Percentiles rank a stretch among this genome's conserved stretches.
Evolutionary conservation across 2,888 invertebrate genomes (phyloP).

Genomic region (Trachelus tabidus): DNA sequence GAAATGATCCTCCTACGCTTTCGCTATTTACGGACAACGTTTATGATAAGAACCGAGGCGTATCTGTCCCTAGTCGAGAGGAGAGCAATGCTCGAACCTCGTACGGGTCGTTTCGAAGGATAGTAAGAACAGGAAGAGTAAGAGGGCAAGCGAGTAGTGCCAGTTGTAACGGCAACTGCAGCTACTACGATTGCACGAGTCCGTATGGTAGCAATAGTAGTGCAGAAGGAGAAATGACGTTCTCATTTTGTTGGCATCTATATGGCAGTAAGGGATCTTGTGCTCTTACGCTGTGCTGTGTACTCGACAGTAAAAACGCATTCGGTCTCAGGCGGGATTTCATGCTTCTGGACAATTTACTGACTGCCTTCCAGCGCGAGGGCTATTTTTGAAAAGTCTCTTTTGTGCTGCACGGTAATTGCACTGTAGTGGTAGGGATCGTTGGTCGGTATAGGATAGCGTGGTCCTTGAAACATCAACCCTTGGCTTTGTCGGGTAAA

Average conservation of each 20-base stretch:
- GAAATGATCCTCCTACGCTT: not conserved
- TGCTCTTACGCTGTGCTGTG: not conserved
- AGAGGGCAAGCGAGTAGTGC: not conserved
- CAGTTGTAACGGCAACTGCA: not conserved
- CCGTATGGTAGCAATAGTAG: not conserved
- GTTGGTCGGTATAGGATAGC: not conserved
- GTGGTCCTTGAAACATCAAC: not conserved
- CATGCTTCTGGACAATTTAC: not conserved
- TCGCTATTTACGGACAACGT: not conserved
- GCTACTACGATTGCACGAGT: not conserved
- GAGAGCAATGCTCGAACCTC: not conserved
- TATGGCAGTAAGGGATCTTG: not conserved
- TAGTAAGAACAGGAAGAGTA: not conserved
- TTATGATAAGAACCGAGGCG: not conserved
- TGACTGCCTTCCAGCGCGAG: not conserved
- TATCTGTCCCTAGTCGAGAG: not conserved
- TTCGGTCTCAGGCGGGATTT: too few relatives aligned
- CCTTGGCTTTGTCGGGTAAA: not conserved
- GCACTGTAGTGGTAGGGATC: not conserved
- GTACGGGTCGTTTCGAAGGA: not conserved
- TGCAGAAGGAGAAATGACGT: not conserved
- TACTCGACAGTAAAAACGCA: not conserved
- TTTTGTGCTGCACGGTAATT: not conserved
- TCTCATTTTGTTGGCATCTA: not conserved
- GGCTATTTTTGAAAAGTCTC: not conserved